Conservation (phyloP, 2,888 invertebrate genomes). For the Tanytarsus gracilentus region DNA sequence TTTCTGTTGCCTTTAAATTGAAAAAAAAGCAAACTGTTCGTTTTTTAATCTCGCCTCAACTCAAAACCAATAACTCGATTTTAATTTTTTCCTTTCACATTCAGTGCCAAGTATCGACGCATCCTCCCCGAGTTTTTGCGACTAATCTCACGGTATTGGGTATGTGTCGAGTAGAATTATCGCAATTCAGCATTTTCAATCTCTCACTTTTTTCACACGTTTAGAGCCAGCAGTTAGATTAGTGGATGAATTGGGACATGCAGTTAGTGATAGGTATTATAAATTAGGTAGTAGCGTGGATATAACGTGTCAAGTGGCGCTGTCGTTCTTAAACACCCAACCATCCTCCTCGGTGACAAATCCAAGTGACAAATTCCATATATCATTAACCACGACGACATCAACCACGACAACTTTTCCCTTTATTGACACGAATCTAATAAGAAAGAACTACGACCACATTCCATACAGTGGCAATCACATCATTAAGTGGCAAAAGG, state of each 20-base stretch:
- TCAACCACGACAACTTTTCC: conserved; percentile 36
- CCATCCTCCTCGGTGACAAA: conserved; percentile 29
- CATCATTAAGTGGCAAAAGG: conserved; percentile 30
- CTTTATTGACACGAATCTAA: conserved; percentile 29
- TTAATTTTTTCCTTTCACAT: no score
- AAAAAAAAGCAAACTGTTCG: no score
- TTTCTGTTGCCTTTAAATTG: no score
- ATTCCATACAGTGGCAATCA: conserved; percentile 22
- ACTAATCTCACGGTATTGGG: conserved; percentile 66
- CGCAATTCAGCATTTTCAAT: neutral
- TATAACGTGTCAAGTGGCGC: conserved; percentile 50
- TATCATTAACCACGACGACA: conserved; percentile 32
- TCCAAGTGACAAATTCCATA: conserved; percentile 10
- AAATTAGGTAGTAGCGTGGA: conserved; percentile 66
- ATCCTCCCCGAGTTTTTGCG: conserved; percentile 66
- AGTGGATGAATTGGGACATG: conserved; percentile 60
- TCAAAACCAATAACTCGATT: no score
- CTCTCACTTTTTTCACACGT: conserved; percentile 1
- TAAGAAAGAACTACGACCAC: conserved; percentile 12
- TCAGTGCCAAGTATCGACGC: conserved; percentile 74
- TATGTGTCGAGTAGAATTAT: conserved; percentile 42
- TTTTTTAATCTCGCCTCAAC: no score
- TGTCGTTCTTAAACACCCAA: conserved; percentile 41
- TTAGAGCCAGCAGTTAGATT: conserved; percentile 59
- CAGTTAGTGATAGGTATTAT: conserved; percentile 61